Conservation (phyloP, 2,797 vertebrate genomes). For the Threskiornis aethiopicus region DNA sequence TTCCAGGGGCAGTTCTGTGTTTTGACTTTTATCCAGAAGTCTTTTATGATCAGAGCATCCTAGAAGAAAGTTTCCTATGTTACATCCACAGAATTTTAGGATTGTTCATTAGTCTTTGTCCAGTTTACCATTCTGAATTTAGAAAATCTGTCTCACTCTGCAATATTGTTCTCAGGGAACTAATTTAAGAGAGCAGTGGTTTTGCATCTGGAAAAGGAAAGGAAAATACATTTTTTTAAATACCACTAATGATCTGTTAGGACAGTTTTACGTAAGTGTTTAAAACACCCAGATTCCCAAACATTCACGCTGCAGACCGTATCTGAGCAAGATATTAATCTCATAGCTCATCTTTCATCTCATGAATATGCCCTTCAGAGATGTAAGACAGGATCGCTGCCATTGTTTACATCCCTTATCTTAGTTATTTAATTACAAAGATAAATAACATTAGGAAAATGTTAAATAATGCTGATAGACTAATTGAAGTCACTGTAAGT, state of each 20-base stretch:
- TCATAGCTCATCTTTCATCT: background rate
- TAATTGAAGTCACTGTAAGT: background rate
- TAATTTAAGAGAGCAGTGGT: background rate
- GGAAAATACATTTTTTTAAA: background rate
- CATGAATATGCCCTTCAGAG: background rate
- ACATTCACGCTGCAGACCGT: fast-evolving
- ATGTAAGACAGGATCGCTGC: background rate
- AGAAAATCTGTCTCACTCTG: background rate
- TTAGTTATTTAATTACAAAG: constrained; percentile 17
- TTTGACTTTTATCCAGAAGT: background rate
- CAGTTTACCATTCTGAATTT: background rate
- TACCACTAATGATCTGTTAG: background rate
- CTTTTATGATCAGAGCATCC: background rate
- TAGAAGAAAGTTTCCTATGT: background rate
- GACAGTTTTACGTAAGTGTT: background rate
- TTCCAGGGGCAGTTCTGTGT: background rate
- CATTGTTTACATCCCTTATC: constrained; percentile 16
- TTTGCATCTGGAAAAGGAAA: background rate
- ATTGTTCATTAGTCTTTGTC: background rate
- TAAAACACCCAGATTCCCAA: background rate
- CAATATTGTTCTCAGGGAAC: background rate
- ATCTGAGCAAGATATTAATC: background rate
- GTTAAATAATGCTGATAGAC: background rate
- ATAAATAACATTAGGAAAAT: constrained; percentile 15
- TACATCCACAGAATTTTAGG: background rate